phyloP scores from a whole-genome alignment of 2,797 vertebrate genomes.

The Crypturellus tataupa region DNA sequence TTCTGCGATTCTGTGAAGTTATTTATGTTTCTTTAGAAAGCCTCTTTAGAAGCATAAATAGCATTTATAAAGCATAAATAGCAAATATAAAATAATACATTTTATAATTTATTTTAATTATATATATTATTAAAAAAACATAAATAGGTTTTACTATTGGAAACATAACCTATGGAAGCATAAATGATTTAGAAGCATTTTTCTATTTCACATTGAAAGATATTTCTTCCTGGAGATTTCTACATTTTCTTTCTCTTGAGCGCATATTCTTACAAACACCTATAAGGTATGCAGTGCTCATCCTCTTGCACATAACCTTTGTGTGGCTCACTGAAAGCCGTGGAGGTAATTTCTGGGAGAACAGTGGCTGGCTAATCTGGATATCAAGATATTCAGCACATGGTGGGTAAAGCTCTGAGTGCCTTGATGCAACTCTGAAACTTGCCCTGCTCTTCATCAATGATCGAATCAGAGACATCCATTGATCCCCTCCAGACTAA shows the following conservation, averaged over 20 bases:
- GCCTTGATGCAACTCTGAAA: neutral
- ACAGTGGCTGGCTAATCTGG: neutral
- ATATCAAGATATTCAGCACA: neutral
- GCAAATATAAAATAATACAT: too few species aligned
- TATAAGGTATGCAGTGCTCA: neutral
- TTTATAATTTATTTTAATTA: too few species aligned
- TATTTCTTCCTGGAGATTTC: neutral
- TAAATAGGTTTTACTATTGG: too few species aligned
- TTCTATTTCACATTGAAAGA: neutral
- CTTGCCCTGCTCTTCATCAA: neutral
- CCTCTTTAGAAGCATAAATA: too few species aligned
- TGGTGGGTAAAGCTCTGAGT: neutral
- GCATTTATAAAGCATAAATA: too few species aligned
- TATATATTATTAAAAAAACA: too few species aligned
- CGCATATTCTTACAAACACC: neutral
- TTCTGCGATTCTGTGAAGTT: too few species aligned
- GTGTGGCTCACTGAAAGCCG: neutral
- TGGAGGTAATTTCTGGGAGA: neutral
- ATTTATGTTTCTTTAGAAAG: neutral
- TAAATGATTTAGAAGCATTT: too few species aligned
- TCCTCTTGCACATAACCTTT: neutral
- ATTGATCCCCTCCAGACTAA: neutral
- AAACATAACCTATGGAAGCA: too few species aligned
- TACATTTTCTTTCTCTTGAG: neutral
- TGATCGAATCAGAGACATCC: neutral